phyloP scores from a whole-genome alignment of 2,888 invertebrate genomes.

The Rhaphigaster nebulosa region DNA sequence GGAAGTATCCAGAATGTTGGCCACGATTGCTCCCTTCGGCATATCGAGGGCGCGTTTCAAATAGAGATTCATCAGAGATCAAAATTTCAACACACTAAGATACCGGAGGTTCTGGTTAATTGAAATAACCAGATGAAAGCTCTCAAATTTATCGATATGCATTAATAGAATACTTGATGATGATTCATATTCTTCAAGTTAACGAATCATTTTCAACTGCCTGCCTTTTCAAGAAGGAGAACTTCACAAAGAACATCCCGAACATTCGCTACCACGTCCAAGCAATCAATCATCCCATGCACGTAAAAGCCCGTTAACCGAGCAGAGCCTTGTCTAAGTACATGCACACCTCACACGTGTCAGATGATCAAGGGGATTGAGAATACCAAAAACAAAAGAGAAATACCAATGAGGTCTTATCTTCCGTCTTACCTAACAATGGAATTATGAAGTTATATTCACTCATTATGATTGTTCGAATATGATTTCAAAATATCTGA shows the following conservation, averaged over 20 bases:
- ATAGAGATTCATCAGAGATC: neutral
- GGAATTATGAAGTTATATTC: neutral
- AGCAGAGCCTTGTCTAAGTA: neutral
- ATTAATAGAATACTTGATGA: neutral
- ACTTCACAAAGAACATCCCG: neutral
- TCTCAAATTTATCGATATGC: neutral
- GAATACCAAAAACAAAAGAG: neutral
- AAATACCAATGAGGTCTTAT: neutral
- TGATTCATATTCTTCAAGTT: neutral
- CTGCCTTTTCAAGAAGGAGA: neutral
- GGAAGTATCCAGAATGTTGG: neutral
- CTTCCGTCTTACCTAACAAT: neutral
- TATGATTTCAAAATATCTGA: too few relatives aligned
- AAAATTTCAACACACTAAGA: neutral
- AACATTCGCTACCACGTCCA: neutral
- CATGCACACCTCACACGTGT: neutral
- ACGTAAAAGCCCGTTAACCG: neutral
- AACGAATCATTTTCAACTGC: neutral
- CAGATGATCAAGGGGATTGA: neutral
- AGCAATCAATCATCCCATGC: neutral
- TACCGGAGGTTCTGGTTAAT: neutral
- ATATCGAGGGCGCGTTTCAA: neutral
- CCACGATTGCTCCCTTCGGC: neutral
- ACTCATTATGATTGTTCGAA: neutral
- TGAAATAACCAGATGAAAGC: neutral